Evolutionary conservation across 2,113 vertebrate species (phyloP), one percentile per base, ranked within the genome.

Genomic region (Onychorhynchus coronatus): DNA sequence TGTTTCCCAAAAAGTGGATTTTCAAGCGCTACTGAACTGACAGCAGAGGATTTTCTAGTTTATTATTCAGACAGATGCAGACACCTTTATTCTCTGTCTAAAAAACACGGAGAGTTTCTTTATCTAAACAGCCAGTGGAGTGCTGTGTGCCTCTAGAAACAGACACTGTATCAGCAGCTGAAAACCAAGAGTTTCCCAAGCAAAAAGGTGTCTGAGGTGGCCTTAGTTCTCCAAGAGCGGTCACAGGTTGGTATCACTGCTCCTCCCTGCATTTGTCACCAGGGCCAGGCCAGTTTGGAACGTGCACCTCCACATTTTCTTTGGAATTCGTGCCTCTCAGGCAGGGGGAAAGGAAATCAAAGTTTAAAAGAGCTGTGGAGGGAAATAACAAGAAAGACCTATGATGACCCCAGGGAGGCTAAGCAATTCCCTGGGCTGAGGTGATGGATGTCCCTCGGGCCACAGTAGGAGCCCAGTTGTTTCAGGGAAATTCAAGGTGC

Each of bases 401-500:
- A 35, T 14, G 28, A 59, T 9, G 15, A 71, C 11, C 13, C 13
- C 13, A 35, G 4, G 23, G 12, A 58, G 1, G 11, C 53, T 18
- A 41, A 46, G 14, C n/a, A 23, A 14, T 42, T 46, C 13, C 20
- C 22, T 85, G 23, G 19, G 9, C 9, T 85, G 20, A 47, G n/a
- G 5, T 10, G 12, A 62, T 35, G 12, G 12, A 12, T 49, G 5
- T 4, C 63, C 5, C 14, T 62, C 0, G 1, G 37, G 28, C 11
- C 4, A 2, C 17, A 3, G 5, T 12, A 58, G 47, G 24, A 68
- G 5, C 4, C 6, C 10, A 18, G 8, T 73, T 85, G 72, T 39
- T 10, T 3, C 18, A 68, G 28, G 24, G 18, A 73, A 44, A 1
- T 0, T 0, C 28, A 31, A 5, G 4, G 10, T 56, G 5, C 8